A percentile compares a stretch with the other conserved stretches of the same genome.
Evolutionary conservation across 1,140 invertebrate species (phyloP).

Genomic region (Tetragnatha versicolor): DNA sequence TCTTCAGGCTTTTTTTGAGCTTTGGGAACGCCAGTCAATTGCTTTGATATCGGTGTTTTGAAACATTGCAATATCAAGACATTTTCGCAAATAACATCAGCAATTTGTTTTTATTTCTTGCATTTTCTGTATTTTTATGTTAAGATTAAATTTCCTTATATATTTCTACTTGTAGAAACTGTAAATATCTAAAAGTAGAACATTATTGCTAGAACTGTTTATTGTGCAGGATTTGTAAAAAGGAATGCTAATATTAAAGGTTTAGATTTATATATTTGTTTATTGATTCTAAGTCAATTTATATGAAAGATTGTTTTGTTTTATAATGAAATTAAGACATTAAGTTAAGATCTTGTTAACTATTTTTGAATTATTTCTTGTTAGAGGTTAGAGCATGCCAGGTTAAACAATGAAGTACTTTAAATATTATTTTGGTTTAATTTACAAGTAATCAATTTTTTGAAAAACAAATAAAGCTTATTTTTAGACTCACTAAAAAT

Average conservation of each 20-base stretch:
- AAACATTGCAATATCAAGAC: neutral
- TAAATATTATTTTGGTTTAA: no score
- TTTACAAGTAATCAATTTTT: no score
- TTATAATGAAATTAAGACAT: no score
- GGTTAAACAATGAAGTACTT: no score
- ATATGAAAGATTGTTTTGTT: no score
- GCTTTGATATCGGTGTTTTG: neutral
- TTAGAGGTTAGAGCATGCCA: no score
- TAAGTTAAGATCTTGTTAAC: no score
- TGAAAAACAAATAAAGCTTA: no score
- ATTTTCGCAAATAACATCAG: neutral
- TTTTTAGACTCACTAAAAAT: no score
- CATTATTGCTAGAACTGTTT: constrained; percentile 15
- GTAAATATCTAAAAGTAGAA: constrained; percentile 20
- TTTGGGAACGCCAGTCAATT: neutral
- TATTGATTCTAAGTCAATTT: constrained; percentile 27
- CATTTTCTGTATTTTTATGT: neutral
- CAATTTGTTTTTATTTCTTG: neutral
- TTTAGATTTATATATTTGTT: constrained; percentile 20
- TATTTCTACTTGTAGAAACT: constrained; percentile 25
- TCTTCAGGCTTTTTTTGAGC: neutral
- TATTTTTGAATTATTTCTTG: no score
- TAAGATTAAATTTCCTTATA: no score
- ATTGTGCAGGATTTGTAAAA: constrained; percentile 3
- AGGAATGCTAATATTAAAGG: neutral